These are phyloP conservation scores for Drosophila eohydei DNA, from an alignment of 2,888 invertebrate species.

Conservation along the genomic window DNA sequence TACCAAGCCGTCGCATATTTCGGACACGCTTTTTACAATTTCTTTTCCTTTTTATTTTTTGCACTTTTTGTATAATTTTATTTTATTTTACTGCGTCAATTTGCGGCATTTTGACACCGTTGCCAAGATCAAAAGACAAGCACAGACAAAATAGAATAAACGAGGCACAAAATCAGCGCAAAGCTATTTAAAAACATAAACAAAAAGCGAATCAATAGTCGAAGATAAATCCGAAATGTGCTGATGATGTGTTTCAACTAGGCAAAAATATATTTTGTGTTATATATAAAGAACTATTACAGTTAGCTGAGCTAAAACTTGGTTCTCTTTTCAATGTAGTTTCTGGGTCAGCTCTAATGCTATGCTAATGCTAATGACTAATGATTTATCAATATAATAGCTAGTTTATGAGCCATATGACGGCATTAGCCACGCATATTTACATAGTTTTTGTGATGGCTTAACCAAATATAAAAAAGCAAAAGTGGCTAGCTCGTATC, in stretches of 20 bases:
- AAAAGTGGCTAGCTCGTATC: slow-evolving; percentile 43
- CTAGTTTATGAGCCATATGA: background rate
- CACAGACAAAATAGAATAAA: slow-evolving; percentile 9
- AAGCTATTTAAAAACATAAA: slow-evolving; percentile 35
- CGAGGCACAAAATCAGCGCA: slow-evolving; percentile 4
- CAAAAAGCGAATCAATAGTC: slow-evolving; percentile 30
- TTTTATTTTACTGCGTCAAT: slow-evolving; percentile 39
- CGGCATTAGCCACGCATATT: slow-evolving; percentile 27
- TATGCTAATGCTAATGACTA: slow-evolving; percentile 39
- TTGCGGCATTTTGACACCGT: slow-evolving; percentile 55
- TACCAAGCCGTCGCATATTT: slow-evolving; percentile 27
- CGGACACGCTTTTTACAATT: slow-evolving; percentile 14
- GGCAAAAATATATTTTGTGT: background rate
- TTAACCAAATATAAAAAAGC: slow-evolving; percentile 39
- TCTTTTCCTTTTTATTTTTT: slow-evolving; percentile 10
- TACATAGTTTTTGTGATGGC: slow-evolving; percentile 43
- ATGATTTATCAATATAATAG: slow-evolving; percentile 53
- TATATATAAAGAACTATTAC: slow-evolving; percentile 23
- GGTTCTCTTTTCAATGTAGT: slow-evolving; percentile 1
- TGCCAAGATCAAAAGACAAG: slow-evolving; percentile 41
- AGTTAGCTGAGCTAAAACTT: slow-evolving; percentile 34
- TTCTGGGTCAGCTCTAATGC: slow-evolving; percentile 40
- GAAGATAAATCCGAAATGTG: slow-evolving; percentile 8
- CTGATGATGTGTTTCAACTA: slow-evolving; percentile 13
- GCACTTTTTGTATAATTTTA: slow-evolving; percentile 8